A percentile compares a stretch with the other conserved stretches of the same genome.
Conservation (phyloP, 2,797 vertebrate species). For the Pterois miles region DNA sequence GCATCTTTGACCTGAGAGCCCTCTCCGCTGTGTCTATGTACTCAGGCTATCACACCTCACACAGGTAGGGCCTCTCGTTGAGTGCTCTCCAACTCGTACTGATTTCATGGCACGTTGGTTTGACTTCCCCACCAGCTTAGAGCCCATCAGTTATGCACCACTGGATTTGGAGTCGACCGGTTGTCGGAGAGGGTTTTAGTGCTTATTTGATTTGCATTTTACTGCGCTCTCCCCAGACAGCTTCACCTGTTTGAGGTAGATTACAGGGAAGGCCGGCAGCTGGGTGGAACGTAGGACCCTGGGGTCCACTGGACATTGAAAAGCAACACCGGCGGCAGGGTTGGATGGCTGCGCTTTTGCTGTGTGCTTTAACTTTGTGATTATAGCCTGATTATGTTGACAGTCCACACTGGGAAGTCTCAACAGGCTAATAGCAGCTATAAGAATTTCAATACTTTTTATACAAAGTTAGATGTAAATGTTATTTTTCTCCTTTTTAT, state of each 20-base stretch:
- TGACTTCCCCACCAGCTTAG: slow-evolving; percentile 66
- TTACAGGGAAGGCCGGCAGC: slow-evolving; percentile 51
- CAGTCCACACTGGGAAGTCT: slow-evolving; percentile 9
- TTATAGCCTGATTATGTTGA: slow-evolving; percentile 39
- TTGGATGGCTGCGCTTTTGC: slow-evolving; percentile 8
- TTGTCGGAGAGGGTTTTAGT: slow-evolving; percentile 61
- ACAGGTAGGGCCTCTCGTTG: slow-evolving; percentile 65
- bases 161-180: slow-evolving; percentile 56
- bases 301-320: slow-evolving; percentile 34
- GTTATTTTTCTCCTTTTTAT: slow-evolving; percentile 16
- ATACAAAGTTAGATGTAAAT: slow-evolving; percentile 15
- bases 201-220: slow-evolving; percentile 71
- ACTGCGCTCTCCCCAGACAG: slow-evolving; percentile 33
- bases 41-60: slow-evolving; percentile 67
- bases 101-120: slow-evolving; percentile 76
- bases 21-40: slow-evolving; percentile 57
- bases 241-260: slow-evolving; percentile 70
- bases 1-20: slow-evolving; percentile 64
- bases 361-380: slow-evolving; percentile 33
- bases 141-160: slow-evolving; percentile 74
- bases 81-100: slow-evolving; percentile 69
- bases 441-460: background rate
- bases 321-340: slow-evolving; percentile 1
- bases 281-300: slow-evolving; percentile 36
- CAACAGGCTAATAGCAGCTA: slow-evolving; percentile 20